phyloP scores from a whole-genome alignment of 2,888 invertebrate species.

The Dolichomitus sp. region DNA sequence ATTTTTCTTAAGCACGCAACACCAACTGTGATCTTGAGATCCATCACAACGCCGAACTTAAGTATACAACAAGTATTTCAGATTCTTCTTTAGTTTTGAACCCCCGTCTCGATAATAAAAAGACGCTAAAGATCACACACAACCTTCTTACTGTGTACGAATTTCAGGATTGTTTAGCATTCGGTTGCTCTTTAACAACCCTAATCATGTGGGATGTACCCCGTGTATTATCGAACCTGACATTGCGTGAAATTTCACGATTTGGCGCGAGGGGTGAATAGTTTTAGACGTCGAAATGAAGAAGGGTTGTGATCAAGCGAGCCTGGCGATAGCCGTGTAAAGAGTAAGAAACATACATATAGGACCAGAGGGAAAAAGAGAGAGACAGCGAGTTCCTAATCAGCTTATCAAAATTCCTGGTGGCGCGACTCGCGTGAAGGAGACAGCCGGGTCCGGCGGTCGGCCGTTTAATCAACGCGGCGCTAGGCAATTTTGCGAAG shows the following conservation, averaged over 20 bases:
- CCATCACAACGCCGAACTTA: too few relatives aligned
- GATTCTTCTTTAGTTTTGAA: too few relatives aligned
- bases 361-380: conserved; percentile 22
- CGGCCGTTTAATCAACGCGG: conserved; percentile 70
- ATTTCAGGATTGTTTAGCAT: too few relatives aligned
- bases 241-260: neutral
- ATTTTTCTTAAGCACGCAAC: too few relatives aligned
- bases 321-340: neutral
- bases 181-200: too few relatives aligned
- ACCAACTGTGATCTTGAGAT: too few relatives aligned
- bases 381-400: conserved; percentile 60
- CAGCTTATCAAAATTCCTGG: conserved; percentile 70
- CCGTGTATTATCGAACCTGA: neutral
- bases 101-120: too few relatives aligned
- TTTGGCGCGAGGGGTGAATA: neutral
- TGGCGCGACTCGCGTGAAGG: conserved; percentile 41
- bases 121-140: too few relatives aligned
- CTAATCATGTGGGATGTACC: too few relatives aligned
- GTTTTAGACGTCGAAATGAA: neutral
- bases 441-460: conserved; percentile 52
- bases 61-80: too few relatives aligned
- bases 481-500: conserved; percentile 68
- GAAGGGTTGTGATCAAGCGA: neutral
- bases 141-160: too few relatives aligned
- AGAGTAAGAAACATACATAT: conserved; percentile 6